Evolutionary conservation across 30 jellyfish, hydroid and myxozoan species (phyloP).

Genomic region (Sanderia malayensis): DNA sequence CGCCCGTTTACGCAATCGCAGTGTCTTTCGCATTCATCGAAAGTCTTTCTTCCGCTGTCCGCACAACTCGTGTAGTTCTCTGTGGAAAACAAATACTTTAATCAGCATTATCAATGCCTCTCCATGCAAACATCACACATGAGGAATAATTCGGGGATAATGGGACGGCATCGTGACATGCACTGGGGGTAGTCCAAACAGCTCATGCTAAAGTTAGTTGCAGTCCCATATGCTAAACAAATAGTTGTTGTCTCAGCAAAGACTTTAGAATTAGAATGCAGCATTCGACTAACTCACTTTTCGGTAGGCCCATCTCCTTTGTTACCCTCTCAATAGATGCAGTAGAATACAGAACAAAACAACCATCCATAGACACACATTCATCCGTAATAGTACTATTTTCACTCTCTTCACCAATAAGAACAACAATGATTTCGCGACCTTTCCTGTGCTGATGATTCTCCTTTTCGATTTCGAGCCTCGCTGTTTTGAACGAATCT

Average conservation of each 20-base stretch:
- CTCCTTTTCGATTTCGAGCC: background rate
- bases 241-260: too few relatives aligned
- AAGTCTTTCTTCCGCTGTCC: constrained; percentile 30
- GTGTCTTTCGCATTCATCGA: constrained; percentile 77
- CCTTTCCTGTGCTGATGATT: background rate
- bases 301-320: background rate
- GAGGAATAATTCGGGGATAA: too few relatives aligned
- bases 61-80: constrained; percentile 45
- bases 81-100: too few relatives aligned
- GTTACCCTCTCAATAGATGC: background rate
- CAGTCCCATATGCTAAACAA: too few relatives aligned
- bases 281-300: too few relatives aligned
- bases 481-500: background rate
- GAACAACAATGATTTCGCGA: background rate
- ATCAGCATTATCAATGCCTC: too few relatives aligned
- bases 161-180: too few relatives aligned
- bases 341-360: background rate
- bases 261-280: too few relatives aligned
- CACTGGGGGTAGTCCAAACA: too few relatives aligned
- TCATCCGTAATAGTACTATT: background rate
- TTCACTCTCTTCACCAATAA: background rate
- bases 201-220: too few relatives aligned
- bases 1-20: constrained; percentile 76
- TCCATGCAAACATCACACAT: too few relatives aligned
- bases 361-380: background rate